Evolutionary conservation across 23 tunicate species (phyloP).

Genomic region (Clavelina lepadiformis): DNA sequence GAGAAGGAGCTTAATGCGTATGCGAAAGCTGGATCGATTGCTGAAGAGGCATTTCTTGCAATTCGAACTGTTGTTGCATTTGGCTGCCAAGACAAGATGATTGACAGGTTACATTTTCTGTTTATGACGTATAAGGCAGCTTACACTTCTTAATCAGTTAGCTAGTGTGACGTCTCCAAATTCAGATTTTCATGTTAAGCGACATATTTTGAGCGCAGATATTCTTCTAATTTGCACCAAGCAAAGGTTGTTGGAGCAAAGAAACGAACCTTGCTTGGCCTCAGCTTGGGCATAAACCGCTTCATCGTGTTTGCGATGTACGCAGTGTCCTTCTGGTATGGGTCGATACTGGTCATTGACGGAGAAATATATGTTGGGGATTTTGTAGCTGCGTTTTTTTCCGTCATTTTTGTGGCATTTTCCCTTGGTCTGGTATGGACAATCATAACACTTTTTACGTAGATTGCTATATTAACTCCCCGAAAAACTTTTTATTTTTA

Average conservation of each 20-base stretch:
- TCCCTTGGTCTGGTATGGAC: constrained; percentile 26
- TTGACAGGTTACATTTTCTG: too few relatives aligned
- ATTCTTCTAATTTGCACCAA: background rate
- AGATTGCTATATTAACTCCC: too few relatives aligned
- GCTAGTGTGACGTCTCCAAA: background rate
- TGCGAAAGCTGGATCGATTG: too few relatives aligned
- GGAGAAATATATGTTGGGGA: constrained; percentile 24
- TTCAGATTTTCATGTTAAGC: background rate
- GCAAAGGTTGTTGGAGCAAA: background rate
- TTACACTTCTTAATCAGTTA: too few relatives aligned
- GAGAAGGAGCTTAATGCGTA: background rate
- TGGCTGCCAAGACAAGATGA: too few relatives aligned
- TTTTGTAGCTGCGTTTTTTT: constrained; percentile 38
- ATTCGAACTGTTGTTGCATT: too few relatives aligned
- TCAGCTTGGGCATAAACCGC: background rate
- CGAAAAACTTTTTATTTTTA: too few relatives aligned
- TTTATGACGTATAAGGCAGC: too few relatives aligned
- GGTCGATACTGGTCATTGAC: constrained; percentile 26
- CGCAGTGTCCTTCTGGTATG: constrained; percentile 56
- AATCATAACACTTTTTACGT: too few relatives aligned
- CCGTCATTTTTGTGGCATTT: constrained; percentile 36
- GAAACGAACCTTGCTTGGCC: background rate
- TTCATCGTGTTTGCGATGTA: constrained; percentile 3
- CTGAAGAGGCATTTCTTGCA: too few relatives aligned
- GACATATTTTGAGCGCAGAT: background rate